These are phyloP conservation scores for Embidobia sp. DNA, from an alignment of 2,888 invertebrate species.

Conservation along the genomic window DNA sequence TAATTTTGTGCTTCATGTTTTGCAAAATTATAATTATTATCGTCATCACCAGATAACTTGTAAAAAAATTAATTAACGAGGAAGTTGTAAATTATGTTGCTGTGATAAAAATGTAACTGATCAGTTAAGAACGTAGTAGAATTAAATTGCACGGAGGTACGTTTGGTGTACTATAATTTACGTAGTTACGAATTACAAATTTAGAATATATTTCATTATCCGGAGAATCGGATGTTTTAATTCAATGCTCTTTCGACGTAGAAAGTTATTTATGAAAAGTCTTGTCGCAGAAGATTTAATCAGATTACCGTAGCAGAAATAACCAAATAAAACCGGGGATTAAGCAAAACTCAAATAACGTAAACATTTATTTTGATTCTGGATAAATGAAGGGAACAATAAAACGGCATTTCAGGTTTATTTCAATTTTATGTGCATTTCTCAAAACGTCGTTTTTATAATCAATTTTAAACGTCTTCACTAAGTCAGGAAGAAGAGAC, in stretches of 20 bases:
- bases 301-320: not conserved
- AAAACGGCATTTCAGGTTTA: no score
- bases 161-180: constrained; percentile 8
- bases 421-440: no score
- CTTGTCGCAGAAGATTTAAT: not conserved
- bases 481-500: no score
- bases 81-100: constrained; percentile 16
- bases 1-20: constrained; percentile 5
- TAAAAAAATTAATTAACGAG: constrained; percentile 6
- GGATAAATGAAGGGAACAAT: no score
- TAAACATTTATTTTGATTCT: no score
- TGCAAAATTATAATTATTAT: constrained; percentile 15
- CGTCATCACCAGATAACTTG: constrained; percentile 5
- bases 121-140: constrained; percentile 20
- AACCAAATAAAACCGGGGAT: not conserved
- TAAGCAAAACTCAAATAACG: no score
- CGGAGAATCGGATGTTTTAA: constrained; percentile 7
- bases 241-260: constrained; percentile 5
- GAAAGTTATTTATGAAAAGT: not conserved
- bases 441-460: no score
- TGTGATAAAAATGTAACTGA: constrained; percentile 17
- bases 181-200: constrained; percentile 24
- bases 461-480: no score
- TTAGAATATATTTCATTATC: constrained; percentile 16
- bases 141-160: constrained; percentile 13